phyloP scores from a whole-genome alignment of 2,888 invertebrate species.

The Drosophila birchii region DNA sequence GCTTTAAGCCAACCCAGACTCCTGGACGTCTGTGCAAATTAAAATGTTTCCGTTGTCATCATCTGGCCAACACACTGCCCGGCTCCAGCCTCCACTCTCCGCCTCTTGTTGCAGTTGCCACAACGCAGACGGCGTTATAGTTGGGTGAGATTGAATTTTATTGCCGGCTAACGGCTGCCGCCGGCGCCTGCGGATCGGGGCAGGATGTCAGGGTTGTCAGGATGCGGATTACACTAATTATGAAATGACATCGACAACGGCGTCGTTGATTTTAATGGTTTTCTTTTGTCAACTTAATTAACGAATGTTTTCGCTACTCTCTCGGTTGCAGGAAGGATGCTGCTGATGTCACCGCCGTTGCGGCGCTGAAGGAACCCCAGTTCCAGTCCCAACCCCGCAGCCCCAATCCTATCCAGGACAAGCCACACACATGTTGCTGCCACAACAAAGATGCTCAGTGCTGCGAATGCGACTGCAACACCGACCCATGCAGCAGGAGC shows the following conservation, averaged over 20 bases:
- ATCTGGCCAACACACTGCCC: constrained; percentile 7
- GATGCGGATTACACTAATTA: constrained; percentile 74
- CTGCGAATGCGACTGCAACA: constrained; percentile 70
- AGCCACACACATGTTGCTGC: constrained; percentile 74
- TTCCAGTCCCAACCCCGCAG: constrained; percentile 6
- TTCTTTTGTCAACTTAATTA: constrained; percentile 63
- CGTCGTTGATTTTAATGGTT: constrained; percentile 59
- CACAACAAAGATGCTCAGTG: constrained; percentile 71
- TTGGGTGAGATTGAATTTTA: constrained; percentile 70
- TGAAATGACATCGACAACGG: constrained; percentile 62
- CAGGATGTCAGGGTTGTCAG: constrained; percentile 66
- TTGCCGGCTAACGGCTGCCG: constrained; percentile 52
- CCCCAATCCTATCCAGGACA: constrained; percentile 20
- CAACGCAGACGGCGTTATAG: constrained; percentile 22
- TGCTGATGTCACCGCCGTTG: constrained; percentile 59
- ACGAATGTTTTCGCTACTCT: constrained; percentile 37
- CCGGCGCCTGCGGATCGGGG: constrained; percentile 29
- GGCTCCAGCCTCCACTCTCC: constrained; percentile 1
- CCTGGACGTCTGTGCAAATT: constrained; percentile 68
- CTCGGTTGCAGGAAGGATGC: constrained; percentile 54
- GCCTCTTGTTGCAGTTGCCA: constrained; percentile 9
- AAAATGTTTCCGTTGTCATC: constrained; percentile 75
- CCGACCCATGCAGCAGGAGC: constrained; percentile 51
- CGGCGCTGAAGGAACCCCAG: constrained; percentile 26
- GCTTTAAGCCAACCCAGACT: constrained; percentile 38